Evolutionary conservation across 2,113 vertebrate species (phyloP).

Genomic region (Vicugna pacos): DNA sequence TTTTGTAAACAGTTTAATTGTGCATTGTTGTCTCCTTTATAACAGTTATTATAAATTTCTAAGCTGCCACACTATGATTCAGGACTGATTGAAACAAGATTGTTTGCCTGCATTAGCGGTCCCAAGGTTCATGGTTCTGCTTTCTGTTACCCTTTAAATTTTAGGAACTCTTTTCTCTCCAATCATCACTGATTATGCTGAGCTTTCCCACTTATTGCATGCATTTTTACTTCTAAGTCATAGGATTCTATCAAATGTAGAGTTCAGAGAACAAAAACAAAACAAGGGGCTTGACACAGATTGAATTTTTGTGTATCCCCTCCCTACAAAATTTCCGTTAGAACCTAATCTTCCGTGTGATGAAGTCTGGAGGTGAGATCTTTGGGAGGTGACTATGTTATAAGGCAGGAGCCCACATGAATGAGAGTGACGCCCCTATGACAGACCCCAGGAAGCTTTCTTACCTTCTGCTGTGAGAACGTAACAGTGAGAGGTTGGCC

Average conservation of each 20-base stretch:
- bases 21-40: not conserved
- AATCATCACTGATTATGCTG: not conserved
- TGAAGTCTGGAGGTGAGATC: not conserved
- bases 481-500: not conserved
- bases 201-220: not conserved
- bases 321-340: not conserved
- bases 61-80: not conserved
- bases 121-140: not conserved
- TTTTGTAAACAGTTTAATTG: not conserved
- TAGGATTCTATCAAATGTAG: not conserved
- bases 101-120: not conserved
- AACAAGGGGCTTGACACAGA: not conserved
- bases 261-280: not conserved
- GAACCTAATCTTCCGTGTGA: not conserved
- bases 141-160: not conserved
- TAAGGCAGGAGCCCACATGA: not conserved
- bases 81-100: not conserved
- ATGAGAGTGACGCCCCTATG: not conserved
- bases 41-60: not conserved
- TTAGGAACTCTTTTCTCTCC: not conserved
- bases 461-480: not conserved
- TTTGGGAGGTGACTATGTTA: not conserved
- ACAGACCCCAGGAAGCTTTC: not conserved
- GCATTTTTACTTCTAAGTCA: not conserved
- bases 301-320: not conserved